These are phyloP conservation scores for Tipula vernalis DNA, from an alignment of 2,888 invertebrate species.

Conservation along the genomic window DNA sequence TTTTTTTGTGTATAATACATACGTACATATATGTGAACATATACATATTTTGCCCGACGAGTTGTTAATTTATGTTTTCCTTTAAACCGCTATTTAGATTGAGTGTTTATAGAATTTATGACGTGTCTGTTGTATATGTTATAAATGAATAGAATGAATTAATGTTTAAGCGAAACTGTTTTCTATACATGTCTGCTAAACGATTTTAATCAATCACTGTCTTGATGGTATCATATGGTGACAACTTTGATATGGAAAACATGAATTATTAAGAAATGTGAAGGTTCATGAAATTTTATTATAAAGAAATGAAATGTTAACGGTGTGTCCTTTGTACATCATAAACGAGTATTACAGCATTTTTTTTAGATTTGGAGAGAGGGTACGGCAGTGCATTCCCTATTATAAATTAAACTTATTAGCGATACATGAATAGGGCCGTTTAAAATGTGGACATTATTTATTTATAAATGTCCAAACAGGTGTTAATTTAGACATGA, in stretches of 20 bases:
- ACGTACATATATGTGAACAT: background rate
- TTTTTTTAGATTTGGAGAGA: background rate
- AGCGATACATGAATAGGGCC: too few relatives aligned
- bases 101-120: background rate
- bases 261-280: background rate
- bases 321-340: background rate
- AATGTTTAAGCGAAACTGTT: background rate
- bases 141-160: background rate
- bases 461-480: background rate
- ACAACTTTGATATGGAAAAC: background rate
- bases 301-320: background rate
- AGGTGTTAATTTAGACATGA: background rate
- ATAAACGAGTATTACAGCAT: background rate
- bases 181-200: background rate
- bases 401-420: background rate
- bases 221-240: background rate
- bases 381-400: background rate
- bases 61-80: background rate
- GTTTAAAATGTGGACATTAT: too few relatives aligned
- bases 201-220: background rate
- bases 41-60: background rate
- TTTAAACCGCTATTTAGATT: background rate
- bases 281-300: background rate
- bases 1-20: background rate
- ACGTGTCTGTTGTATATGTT: background rate